Evolutionary conservation across 2,888 invertebrate species (phyloP), one percentile per base, ranked within the genome.

Genomic region (Trichopria drosophilae): DNA sequence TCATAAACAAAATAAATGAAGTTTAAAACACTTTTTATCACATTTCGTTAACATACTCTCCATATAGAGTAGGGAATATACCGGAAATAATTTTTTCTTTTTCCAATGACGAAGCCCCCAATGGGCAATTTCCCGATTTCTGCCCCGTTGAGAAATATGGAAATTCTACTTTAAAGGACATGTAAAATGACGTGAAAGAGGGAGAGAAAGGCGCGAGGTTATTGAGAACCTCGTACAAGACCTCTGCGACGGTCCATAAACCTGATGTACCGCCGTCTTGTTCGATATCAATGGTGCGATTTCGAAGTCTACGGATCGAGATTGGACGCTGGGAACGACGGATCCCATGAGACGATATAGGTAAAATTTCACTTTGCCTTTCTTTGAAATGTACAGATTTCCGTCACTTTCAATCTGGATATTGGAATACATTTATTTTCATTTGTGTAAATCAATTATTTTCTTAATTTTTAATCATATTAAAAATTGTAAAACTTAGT

Each of bases 71-170:
- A n/a, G n/a, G n/a, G n/a, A n/a, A n/a, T n/a, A n/a, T n/a, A n/a
- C n/a, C n/a, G n/a, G n/a, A n/a, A n/a, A n/a, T n/a, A n/a, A n/a
- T n/a, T n/a, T n/a, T n/a, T n/a, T n/a, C n/a, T n/a, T n/a, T n/a
- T n/a, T n/a, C n/a, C n/a, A n/a, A n/a, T n/a, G 51, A 51, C 36
- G 43, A 52, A 58, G 51, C 61, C 69, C 66, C 68, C 63, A 63
- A 68, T 68, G 66, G 64, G 67, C 69, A 67, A 69, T 71, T 68
- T 59, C 54, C 54, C 60, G 61, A 68, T 65, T 64, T 59, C 61
- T 60, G 61, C 55, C 61, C 48, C 53, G 53, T 52, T 44, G 60
- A 64, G 62, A 70, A 69, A 69, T 70, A 68, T 69, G 68, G 65
- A 69, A 67, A 67, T 55, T 67, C 56, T 64, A 57, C 57, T 69